Conservation (phyloP, 2,888 invertebrate genomes). For the Neocrepidodera transversa region DNA sequence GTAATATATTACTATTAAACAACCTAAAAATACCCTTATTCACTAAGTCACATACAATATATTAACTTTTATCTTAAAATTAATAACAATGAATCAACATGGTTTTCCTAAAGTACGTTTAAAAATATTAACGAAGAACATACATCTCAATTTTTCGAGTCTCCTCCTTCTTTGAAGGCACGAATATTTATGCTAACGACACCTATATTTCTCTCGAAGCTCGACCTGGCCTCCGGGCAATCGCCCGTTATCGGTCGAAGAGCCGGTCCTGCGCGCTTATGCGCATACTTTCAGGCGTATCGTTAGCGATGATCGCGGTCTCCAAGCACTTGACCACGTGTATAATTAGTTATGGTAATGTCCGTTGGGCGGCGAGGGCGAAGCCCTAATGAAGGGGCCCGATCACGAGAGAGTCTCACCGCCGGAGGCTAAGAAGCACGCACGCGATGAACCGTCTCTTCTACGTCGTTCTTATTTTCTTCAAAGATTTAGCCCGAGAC, state of each 20-base stretch:
- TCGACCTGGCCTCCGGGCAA: constrained; percentile 4
- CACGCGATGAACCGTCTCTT: constrained; percentile 48
- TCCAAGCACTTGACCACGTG: constrained; percentile 52
- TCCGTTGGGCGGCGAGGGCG: constrained; percentile 59
- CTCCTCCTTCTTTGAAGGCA: background rate
- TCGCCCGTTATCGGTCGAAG: constrained; percentile 11
- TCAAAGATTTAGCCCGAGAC: background rate
- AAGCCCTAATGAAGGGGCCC: constrained; percentile 55
- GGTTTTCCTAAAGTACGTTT: background rate
- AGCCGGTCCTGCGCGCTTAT: constrained; percentile 21
- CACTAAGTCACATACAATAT: no score
- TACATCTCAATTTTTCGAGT: constrained; percentile 4
- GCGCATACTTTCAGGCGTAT: constrained; percentile 24
- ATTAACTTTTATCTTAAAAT: no score
- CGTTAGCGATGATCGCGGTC: constrained; percentile 33
- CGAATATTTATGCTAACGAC: background rate
- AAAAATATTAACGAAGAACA: background rate
- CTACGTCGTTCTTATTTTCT: background rate
- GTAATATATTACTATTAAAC: no score
- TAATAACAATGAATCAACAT: background rate
- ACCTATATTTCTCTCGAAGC: background rate
- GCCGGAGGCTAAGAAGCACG: constrained; percentile 49
- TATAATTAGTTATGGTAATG: constrained; percentile 62
- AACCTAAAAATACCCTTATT: no score
- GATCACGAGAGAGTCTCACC: constrained; percentile 47